These are phyloP conservation scores for Macroramphosus scolopax DNA, from an alignment of 2,797 vertebrate genomes.

Conservation along the genomic window DNA sequence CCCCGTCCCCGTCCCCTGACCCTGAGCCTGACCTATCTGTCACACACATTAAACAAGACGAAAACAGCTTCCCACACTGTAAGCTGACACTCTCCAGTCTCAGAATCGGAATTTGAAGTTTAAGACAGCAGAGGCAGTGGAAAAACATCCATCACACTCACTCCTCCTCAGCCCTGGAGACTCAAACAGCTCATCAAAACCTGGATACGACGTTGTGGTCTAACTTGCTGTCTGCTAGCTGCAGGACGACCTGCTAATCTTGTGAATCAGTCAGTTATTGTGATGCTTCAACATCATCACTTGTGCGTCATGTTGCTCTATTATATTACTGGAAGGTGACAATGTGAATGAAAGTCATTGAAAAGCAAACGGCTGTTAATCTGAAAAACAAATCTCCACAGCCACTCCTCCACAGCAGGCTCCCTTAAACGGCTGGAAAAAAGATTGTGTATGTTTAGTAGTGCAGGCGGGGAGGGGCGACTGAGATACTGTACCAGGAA, in stretches of 20 bases:
- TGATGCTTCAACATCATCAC: too few species aligned
- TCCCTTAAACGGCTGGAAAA: conserved; percentile 25
- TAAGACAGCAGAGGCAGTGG: not conserved
- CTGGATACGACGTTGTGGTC: conserved; percentile 8
- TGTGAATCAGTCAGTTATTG: not conserved
- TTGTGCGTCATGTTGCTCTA: too few species aligned
- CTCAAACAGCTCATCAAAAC: conserved; percentile 1
- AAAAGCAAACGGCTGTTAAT: too few species aligned
- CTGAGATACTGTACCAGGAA: conserved; percentile 54
- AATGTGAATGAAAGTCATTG: too few species aligned
- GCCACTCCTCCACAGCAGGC: not conserved
- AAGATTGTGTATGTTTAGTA: not conserved
- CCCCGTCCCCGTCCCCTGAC: too few species aligned
- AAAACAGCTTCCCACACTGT: conserved; percentile 22
- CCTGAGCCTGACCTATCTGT: too few species aligned
- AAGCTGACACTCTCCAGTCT: conserved; percentile 19
- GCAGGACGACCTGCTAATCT: not conserved
- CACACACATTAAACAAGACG: too few species aligned
- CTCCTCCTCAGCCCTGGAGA: not conserved
- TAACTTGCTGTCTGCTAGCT: not conserved
- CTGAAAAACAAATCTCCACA: conserved; percentile 8
- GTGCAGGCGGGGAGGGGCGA: not conserved
- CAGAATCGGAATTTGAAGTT: not conserved
- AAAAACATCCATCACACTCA: conserved; percentile 1
- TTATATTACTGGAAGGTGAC: too few species aligned